Conservation (phyloP, 2,113 vertebrate species). For the Carassius carassius region DNA sequence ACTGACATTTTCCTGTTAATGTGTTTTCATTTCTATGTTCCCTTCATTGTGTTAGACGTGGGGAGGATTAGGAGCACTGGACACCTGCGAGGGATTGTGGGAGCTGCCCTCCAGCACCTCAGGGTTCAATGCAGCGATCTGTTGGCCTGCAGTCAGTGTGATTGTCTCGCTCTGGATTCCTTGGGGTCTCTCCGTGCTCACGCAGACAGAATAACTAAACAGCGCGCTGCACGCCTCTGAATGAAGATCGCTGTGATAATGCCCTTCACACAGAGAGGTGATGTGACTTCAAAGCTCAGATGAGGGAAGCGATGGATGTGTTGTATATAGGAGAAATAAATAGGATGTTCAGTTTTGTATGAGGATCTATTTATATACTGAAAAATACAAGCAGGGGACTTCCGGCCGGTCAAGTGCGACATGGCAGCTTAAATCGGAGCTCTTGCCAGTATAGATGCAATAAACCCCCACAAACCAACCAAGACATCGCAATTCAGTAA, state of each 20-base stretch:
- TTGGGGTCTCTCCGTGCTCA: not conserved
- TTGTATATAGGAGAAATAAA: not conserved
- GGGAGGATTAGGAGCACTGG: not conserved
- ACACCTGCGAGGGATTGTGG: constrained; percentile 1
- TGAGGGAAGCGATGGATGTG: not conserved
- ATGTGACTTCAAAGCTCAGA: constrained; percentile 22
- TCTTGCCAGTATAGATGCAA: no score
- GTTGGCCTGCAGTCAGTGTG: not conserved
- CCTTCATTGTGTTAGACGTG: not conserved
- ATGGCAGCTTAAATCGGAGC: no score
- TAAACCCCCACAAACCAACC: no score
- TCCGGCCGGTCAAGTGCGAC: no score
- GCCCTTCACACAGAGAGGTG: constrained; percentile 19
- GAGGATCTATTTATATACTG: not conserved
- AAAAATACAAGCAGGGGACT: no score
- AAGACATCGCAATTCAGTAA: no score
- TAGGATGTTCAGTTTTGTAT: not conserved
- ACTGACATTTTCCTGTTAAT: no score
- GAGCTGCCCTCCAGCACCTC: not conserved
- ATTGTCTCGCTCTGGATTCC: constrained; percentile 7
- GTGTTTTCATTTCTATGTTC: not conserved
- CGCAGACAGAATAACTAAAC: not conserved
- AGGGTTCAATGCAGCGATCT: not conserved
- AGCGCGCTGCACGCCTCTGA: not conserved
- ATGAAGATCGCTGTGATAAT: constrained; percentile 15